Conservation (phyloP, 2,797 vertebrate genomes). For the Lophius americanus region DNA sequence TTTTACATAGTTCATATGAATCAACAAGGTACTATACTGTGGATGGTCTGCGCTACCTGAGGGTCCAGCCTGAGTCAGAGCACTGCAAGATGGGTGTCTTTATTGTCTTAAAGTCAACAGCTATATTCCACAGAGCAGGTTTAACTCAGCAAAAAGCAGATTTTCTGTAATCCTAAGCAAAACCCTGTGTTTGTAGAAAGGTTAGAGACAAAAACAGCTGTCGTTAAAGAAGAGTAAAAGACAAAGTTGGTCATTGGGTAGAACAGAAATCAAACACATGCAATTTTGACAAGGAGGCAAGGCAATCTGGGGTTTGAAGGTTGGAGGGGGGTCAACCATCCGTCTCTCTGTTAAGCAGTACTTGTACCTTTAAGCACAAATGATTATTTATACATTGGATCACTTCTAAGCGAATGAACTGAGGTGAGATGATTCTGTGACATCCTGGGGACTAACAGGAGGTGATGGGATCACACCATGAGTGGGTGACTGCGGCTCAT, state of each 20-base stretch:
- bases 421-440: slow-evolving; percentile 61
- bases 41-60: slow-evolving; percentile 7
- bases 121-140: slow-evolving; percentile 7
- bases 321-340: slow-evolving; percentile 29
- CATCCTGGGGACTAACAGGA: slow-evolving; percentile 38
- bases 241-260: slow-evolving; percentile 37
- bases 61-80: slow-evolving; percentile 44
- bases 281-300: slow-evolving; percentile 17
- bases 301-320: slow-evolving; percentile 3
- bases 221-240: slow-evolving; percentile 27
- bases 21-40: slow-evolving; percentile 25
- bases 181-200: slow-evolving; percentile 7
- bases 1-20: slow-evolving; percentile 34
- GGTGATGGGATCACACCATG: slow-evolving; percentile 47
- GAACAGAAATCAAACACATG: slow-evolving; percentile 42
- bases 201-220: slow-evolving; percentile 19
- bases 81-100: slow-evolving; percentile 23
- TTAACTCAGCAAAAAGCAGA: slow-evolving; percentile 6
- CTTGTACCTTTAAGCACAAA: slow-evolving; percentile 51
- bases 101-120: slow-evolving; percentile 33
- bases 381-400: slow-evolving; percentile 53
- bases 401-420: slow-evolving; percentile 40
- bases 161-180: slow-evolving; percentile 2
- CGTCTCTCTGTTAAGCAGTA: slow-evolving; percentile 38
- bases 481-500: slow-evolving; percentile 27